phyloP scores from a whole-genome alignment of 2,797 vertebrate species.

The Neopelma chrysocephalum region DNA sequence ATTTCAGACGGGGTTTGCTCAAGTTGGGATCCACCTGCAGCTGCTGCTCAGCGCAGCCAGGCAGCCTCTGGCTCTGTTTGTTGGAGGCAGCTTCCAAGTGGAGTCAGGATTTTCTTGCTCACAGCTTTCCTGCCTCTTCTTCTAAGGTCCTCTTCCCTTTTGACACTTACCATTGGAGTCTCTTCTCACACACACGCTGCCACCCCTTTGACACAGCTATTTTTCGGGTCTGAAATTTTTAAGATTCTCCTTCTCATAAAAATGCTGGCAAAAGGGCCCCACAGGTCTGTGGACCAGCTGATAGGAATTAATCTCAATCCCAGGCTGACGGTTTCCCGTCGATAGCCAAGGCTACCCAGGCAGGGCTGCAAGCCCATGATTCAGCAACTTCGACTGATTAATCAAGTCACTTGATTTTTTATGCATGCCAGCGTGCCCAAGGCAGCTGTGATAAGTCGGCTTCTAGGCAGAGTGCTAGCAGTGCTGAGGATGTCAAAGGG shows the following conservation, averaged over 20 bases:
- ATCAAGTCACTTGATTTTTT: slow-evolving; percentile 38
- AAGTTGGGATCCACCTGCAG: not conserved
- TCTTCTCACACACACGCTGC: not conserved
- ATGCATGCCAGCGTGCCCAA: slow-evolving; percentile 50
- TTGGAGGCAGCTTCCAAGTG: not conserved
- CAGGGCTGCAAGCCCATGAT: slow-evolving; percentile 40
- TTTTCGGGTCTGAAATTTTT: not conserved
- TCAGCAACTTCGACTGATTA: slow-evolving; percentile 60
- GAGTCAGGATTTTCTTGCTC: not conserved
- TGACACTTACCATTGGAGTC: not conserved
- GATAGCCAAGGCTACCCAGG: not conserved
- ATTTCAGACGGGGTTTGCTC: not conserved
- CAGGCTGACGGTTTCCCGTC: not conserved
- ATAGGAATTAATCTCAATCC: slow-evolving; percentile 24
- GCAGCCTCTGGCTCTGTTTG: not conserved
- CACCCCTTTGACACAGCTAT: not conserved
- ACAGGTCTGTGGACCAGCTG: not conserved
- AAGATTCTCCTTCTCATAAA: not conserved
- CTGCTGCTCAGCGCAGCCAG: not conserved
- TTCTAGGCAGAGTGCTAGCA: slow-evolving; percentile 31
- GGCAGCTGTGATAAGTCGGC: slow-evolving; percentile 23
- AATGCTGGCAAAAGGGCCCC: not conserved
- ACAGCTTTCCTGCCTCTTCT: not conserved
- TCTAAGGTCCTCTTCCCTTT: not conserved
- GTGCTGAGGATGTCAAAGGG: slow-evolving; percentile 49